These are phyloP conservation scores for Drosophila pectinifera DNA, from an alignment of 1,140 invertebrate genomes.

Conservation along the genomic window DNA sequence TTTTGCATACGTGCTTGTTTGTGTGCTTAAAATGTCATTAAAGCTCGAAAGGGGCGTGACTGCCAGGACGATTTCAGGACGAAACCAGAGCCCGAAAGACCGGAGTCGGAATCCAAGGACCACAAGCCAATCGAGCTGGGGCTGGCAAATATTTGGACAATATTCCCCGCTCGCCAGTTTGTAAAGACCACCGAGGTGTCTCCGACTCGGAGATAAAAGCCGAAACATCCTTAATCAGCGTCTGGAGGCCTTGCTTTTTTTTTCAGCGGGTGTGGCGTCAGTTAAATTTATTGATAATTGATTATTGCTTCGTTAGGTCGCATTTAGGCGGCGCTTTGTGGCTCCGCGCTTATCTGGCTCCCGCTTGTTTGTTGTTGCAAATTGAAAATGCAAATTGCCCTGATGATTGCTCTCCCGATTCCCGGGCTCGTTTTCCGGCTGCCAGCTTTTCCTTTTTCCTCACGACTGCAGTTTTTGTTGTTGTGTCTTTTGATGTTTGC, in stretches of 20 bases:
- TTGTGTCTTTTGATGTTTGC: slow-evolving; percentile 71
- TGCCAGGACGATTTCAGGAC: slow-evolving; percentile 31
- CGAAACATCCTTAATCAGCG: slow-evolving; percentile 75
- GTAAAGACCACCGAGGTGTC: slow-evolving; percentile 51
- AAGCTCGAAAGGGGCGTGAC: slow-evolving; percentile 49
- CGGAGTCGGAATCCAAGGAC: slow-evolving; percentile 3
- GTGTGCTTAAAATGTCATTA: slow-evolving; percentile 79
- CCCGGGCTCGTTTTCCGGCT: slow-evolving; percentile 25
- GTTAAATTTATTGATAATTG: slow-evolving; percentile 83
- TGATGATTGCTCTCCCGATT: slow-evolving; percentile 57
- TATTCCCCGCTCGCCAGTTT: slow-evolving; percentile 46
- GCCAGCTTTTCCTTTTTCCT: slow-evolving; percentile 21
- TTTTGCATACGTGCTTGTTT: slow-evolving; percentile 33
- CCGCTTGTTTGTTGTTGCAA: slow-evolving; percentile 76
- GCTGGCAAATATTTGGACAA: slow-evolving; percentile 32
- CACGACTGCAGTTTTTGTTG: slow-evolving; percentile 48
- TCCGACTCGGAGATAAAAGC: slow-evolving; percentile 66
- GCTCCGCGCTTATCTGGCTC: slow-evolving; percentile 26
- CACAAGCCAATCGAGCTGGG: slow-evolving; percentile 34
- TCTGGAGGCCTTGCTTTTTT: slow-evolving; percentile 33
- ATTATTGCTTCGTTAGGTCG: slow-evolving; percentile 83
- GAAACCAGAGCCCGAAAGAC: slow-evolving; percentile 8
- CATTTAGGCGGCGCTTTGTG: slow-evolving; percentile 59
- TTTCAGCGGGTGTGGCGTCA: slow-evolving; percentile 10
- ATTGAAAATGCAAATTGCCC: slow-evolving; percentile 82